Conservation (phyloP, 2,888 invertebrate genomes). For the Meghimatium bilineatum region DNA sequence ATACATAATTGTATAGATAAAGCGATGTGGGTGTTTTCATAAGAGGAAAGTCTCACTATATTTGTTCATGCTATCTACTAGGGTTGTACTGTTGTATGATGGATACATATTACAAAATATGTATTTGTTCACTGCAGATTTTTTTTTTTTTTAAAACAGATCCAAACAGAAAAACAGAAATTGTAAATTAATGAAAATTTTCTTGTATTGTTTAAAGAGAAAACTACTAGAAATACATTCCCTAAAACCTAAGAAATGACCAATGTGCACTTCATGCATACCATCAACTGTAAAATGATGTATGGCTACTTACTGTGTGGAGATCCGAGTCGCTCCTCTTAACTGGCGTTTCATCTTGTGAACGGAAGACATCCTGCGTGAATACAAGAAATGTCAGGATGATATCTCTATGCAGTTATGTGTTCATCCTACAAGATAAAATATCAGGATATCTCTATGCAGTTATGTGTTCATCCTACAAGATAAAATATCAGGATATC, state of each 20-base stretch:
- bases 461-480: too few relatives aligned
- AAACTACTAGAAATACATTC: neutral
- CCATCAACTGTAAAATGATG: neutral
- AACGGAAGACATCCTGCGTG: conserved; percentile 43
- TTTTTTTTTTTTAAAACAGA: neutral
- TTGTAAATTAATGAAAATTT: neutral
- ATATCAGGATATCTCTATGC: too few relatives aligned
- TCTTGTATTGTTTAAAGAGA: neutral
- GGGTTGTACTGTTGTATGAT: too few relatives aligned
- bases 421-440: too few relatives aligned
- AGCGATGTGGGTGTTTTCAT: too few relatives aligned
- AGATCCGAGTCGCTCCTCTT: conserved; percentile 79
- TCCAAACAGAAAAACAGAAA: neutral
- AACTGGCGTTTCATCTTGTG: conserved; percentile 49
- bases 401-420: neutral
- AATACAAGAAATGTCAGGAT: neutral
- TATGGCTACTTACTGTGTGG: conserved; percentile 75
- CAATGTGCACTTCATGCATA: conserved; percentile 12
- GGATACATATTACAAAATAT: too few relatives aligned
- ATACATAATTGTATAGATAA: too few relatives aligned
- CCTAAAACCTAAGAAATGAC: neutral
- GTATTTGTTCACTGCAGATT: too few relatives aligned
- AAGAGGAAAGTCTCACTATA: too few relatives aligned
- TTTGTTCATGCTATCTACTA: too few relatives aligned
- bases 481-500: too few relatives aligned